A percentile compares a stretch with the other conserved stretches of the same genome.
phyloP scores from a whole-genome alignment of 2,888 invertebrate genomes.

The Lordiphosa fenestrarum region DNA sequence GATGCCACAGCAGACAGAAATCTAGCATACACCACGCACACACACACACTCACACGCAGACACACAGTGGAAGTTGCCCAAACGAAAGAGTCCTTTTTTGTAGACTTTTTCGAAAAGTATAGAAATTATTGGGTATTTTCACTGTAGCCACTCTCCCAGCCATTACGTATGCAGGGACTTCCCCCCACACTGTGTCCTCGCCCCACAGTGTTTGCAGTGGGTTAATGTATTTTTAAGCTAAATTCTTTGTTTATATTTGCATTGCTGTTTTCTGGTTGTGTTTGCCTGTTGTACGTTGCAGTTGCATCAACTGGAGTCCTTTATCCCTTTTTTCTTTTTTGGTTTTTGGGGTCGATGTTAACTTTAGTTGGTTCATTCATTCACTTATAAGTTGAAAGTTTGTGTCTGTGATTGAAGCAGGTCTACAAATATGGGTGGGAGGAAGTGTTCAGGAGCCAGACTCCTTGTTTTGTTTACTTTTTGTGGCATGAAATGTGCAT shows the following conservation, averaged over 20 bases:
- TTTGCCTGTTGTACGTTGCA: constrained; percentile 39
- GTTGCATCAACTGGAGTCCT: constrained; percentile 23
- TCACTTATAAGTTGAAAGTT: constrained; percentile 58
- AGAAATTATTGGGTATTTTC: background rate
- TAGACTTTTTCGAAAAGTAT: too few relatives aligned
- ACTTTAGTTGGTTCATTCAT: constrained; percentile 60
- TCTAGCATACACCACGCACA: background rate
- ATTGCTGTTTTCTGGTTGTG: constrained; percentile 57
- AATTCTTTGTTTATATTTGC: constrained; percentile 73
- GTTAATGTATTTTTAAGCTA: constrained; percentile 75
- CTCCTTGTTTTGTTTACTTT: constrained; percentile 42
- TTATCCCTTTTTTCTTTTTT: constrained; percentile 15
- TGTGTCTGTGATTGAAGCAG: constrained; percentile 27
- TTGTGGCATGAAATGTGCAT: constrained; percentile 68
- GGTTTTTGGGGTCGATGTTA: constrained; percentile 27
- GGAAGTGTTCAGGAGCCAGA: constrained; percentile 18
- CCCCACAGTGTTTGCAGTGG: constrained; percentile 39
- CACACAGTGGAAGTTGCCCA: constrained; percentile 20
- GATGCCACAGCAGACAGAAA: constrained; percentile 41
- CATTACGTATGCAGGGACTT: constrained; percentile 53
- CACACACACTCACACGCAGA: constrained; percentile 6
- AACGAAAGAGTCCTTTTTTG: background rate
- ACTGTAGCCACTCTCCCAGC: constrained; percentile 24
- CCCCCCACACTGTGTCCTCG: constrained; percentile 5
- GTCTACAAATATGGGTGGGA: constrained; percentile 9